Evolutionary conservation across 1,140 invertebrate genomes (phyloP).

Genomic region (Philopotamus ludificatus): DNA sequence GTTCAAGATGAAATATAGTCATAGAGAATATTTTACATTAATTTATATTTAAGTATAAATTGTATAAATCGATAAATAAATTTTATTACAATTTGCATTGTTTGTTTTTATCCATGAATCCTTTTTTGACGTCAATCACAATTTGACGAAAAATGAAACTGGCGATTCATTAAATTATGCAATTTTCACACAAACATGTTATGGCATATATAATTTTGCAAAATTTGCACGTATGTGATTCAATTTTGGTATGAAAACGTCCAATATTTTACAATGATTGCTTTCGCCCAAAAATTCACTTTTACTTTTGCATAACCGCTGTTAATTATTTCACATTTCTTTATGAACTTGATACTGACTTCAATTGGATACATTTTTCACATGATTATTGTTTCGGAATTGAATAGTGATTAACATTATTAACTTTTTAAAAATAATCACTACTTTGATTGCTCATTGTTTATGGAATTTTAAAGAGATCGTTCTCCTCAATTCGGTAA

Average conservation of each 20-base stretch:
- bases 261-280: neutral
- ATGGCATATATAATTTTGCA: no score
- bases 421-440: neutral
- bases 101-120: no score
- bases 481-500: neutral
- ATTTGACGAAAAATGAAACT: no score
- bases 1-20: no score
- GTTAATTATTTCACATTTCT: neutral
- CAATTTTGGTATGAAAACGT: neutral
- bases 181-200: no score
- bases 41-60: no score
- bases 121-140: no score
- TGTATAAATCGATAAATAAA: no score
- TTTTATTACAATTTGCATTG: no score
- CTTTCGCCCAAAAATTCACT: constrained; percentile 5
- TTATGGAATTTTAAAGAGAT: neutral
- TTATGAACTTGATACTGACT: constrained; percentile 5
- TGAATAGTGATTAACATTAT: neutral
- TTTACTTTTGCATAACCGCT: constrained; percentile 1
- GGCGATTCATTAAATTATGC: no score
- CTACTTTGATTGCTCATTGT: neutral
- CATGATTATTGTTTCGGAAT: neutral
- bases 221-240: no score
- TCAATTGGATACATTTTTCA: neutral
- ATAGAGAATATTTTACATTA: no score